Base-by-base conservation (phyloP, 1,140 invertebrate genomes). In the Lethrus apterus region DNA sequence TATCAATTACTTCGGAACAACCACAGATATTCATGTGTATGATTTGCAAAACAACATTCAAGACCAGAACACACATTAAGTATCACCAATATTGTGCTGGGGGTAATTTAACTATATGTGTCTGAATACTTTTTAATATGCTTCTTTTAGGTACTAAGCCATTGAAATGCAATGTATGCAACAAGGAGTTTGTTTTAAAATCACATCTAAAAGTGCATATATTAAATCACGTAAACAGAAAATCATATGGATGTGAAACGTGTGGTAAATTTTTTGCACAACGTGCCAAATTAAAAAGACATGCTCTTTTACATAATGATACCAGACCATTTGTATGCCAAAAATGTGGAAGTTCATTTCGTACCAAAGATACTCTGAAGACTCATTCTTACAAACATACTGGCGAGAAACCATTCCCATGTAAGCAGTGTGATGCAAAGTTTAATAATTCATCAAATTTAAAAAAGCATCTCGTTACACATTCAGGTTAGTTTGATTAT, bases 381-480 rank as follows among this genome's bases (percentile, higher is more conserved):
- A 60, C 67, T 29, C 66, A 76, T 59, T 38, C 46, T 58, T 51
- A 69, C 2, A 71, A 71, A 2, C 75, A 77, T 47, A 66, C 57
- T 15, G 66, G 67, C n/a, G 71, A 75, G 41, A 68, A 70, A 32
- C 67, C 68, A 1, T 75, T 66, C 51, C 18, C 56, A 0, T 76
- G 74, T 46, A 69, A 68, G 10, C 43, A 68, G 7, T 76, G 74
- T 55, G 56, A 60, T 2, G 57, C 64, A 3, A 65, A 62, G 41
- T 76, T 75, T 57, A 70, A 68, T 44, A 69, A 75, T 50, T 68
- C 67, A 53, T 75, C 72, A 3, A 75, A 75, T 57, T 58, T 76
- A 47, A 71, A 73, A 50, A 66, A 73, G 42, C 74, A 76, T 52
- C 61, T 68, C 23, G 54, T 67, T n/a, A 69, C 69, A 34, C 74